Conservation (phyloP, 2,113 vertebrate species). For the Sisor rabdophorus region DNA sequence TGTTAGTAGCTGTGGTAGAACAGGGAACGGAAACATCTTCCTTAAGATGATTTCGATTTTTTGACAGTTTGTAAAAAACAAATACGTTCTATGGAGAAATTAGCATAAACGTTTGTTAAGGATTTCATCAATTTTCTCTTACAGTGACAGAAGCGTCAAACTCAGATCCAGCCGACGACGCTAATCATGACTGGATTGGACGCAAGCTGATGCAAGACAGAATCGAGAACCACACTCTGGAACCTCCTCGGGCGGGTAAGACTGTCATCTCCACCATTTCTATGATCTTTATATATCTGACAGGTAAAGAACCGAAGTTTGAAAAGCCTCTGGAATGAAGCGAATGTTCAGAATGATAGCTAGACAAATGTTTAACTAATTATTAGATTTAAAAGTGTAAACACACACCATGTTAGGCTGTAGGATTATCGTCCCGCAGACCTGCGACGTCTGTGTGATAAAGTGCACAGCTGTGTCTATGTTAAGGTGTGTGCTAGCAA, state of each 20-base stretch:
- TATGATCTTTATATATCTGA: not conserved
- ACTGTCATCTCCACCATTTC: conserved; percentile 2
- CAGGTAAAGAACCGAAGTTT: not conserved
- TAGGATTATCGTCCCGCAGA: no score
- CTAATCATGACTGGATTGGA: conserved; percentile 51
- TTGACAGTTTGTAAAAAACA: no score
- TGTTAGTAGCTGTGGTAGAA: not conserved
- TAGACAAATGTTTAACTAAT: not conserved
- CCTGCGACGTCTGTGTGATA: not conserved
- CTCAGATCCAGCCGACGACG: conserved; percentile 45
- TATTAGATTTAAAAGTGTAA: not conserved
- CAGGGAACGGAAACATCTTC: not conserved
- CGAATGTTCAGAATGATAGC: not conserved
- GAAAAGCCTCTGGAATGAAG: not conserved
- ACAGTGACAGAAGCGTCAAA: conserved; percentile 57
- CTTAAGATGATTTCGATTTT: no score
- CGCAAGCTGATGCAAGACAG: conserved; percentile 68
- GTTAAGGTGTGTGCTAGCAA: not conserved
- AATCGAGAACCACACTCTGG: conserved; percentile 64
- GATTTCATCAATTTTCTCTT: not conserved
- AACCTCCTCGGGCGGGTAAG: conserved; percentile 68
- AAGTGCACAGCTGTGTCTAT: not conserved
- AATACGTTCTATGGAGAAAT: no score
- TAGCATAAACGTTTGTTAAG: no score
- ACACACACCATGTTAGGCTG: not conserved